Base-by-base conservation (phyloP, 92 coral and sea anemone species). In the Nematostella vectensis region DNA sequence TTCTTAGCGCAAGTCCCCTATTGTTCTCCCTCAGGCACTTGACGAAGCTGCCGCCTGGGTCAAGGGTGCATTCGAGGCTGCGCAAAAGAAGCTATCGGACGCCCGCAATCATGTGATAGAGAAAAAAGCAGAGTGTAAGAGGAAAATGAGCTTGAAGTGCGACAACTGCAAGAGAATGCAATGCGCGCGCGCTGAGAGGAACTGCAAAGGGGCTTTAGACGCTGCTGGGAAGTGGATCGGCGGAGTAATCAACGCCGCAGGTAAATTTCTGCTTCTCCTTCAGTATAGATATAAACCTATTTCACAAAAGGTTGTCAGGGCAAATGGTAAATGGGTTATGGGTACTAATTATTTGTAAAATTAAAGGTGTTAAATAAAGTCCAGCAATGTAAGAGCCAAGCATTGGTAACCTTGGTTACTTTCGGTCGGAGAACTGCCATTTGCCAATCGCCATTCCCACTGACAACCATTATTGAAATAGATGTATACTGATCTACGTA, bases 171-270 rank as follows among this genome's bases (percentile, higher is more conserved):
- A 39, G 29, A 30, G 65, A 11, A 51, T 91, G 72, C 85, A 91
- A 53, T 91, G 98, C 42, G 48, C 59, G 18, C 83, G 86, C 59
- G 98, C 98, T 1, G 80, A 70, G 67, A 63, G 78, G 2, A 74
- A 78, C 50, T 93, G 99, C 28, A 93, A 93, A 55, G 93, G 88
- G 0, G 89, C 89, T 38, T 63, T 93, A 72, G 85, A 93, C 57
- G 54, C 59, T 23, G 83, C 76, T 31, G 99, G 96, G 2, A 82
- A 86, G 47, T 93, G 99, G 99, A 74, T 93, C 11, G 99, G 96
- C 17, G 95, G 91, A 30, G 91, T 76, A 0, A 70, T 91, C 25
- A 68, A 86, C 52, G 74, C 79, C 1, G 96, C 68, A 40, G 97
- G 97, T 85, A 31, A 71, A 74, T 13, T 36, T 36, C 42, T 36